Percentiles rank a stretch among this genome's conserved stretches.
phyloP scores from a whole-genome alignment of 2,113 vertebrate genomes.

The Leucosticte australis region DNA sequence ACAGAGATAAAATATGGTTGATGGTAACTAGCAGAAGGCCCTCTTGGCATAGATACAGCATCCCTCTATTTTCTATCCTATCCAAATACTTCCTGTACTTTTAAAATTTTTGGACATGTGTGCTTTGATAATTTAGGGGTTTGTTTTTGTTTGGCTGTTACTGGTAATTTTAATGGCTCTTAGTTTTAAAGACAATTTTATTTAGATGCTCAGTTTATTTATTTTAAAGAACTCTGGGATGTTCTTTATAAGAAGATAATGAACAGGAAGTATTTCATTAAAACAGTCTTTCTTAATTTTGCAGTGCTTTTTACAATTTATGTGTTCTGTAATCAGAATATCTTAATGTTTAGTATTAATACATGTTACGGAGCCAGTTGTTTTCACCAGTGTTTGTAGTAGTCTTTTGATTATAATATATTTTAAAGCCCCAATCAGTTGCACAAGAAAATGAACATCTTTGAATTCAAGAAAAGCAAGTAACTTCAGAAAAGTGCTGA shows the following conservation, averaged over 20 bases:
- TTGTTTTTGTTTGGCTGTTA: background rate
- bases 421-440: background rate
- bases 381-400: background rate
- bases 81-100: background rate
- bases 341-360: background rate
- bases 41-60: background rate
- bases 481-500: background rate
- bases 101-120: background rate
- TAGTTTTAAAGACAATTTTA: background rate
- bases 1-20: background rate
- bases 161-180: background rate
- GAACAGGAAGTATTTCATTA: background rate
- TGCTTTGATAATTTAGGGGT: background rate
- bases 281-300: background rate
- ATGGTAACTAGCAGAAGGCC: constrained; percentile 20
- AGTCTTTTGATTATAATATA: background rate
- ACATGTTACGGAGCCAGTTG: background rate
- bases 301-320: background rate
- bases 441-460: background rate
- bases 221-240: background rate
- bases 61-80: background rate
- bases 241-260: background rate
- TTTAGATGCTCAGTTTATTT: background rate
- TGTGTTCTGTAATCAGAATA: background rate
- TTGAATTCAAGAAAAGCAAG: background rate